Evolutionary conservation across 1,140 invertebrate genomes (phyloP), one percentile per base, ranked within the genome.

Genomic region (Hyles vespertilio): DNA sequence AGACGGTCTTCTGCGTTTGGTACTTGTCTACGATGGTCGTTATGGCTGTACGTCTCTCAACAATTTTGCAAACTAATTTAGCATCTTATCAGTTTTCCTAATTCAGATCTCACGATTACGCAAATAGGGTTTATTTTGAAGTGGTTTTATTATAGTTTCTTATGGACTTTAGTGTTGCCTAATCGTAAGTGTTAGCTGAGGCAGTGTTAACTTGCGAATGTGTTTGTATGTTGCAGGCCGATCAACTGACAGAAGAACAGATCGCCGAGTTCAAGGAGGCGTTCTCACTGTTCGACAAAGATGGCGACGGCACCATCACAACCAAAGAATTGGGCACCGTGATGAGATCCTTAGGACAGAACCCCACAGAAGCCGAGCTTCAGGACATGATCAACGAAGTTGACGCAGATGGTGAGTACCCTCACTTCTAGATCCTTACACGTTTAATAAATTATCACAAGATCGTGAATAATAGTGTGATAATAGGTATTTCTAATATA

Each of bases 311-410:
- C 88, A 99, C 98, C 79, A 99, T 99, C 91, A 99, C 98, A 72
- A 99, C 98, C 85, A 99, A 99, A 93, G 98, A 99, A 92, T 93
- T 99, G 92, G 98, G 98, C 72, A 99, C 98, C 78, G 98, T 99
- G 61, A 98, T 99, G 97, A 92, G 98, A 79, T 99, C 98, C 56
- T 92, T 99, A 84, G 98, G 98, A 71, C 98, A 99, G 92, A 99
- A 99, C 91, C 98, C 98, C 78, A 99, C 98, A 80, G 98, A 99
- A 91, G 98, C 98, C 49, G 98, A 99, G 90, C 93, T 99, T 46
- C 98, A 99, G 89, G 98, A 99, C 90, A 99, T 99, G 98, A 99
- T 99, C 90, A 99, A 99, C 90, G 98, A 99, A 93, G 98, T 99
- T 62, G 98, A 99, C 91, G 98, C 98, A 78, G 98, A 99, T 90